Evolutionary conservation across 1,140 invertebrate species (phyloP).

Genomic region (Atta cephalotes): DNA sequence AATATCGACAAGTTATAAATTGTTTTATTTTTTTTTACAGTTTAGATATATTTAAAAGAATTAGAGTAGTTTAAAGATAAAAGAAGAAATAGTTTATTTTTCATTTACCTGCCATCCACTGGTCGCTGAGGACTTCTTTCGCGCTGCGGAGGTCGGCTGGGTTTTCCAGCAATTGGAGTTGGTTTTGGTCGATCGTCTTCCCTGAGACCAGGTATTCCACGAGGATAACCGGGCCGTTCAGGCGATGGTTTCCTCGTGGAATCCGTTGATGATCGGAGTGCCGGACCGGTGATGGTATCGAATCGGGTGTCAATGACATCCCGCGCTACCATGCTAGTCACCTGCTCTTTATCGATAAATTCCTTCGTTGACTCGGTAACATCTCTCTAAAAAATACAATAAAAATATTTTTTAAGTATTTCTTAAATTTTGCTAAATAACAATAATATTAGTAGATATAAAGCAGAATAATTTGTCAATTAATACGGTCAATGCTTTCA

Average conservation of each 20-base stretch:
- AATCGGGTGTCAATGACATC: slow-evolving; percentile 80
- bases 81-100: neutral
- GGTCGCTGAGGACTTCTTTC: slow-evolving; percentile 70
- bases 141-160: slow-evolving; percentile 74
- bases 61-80: neutral
- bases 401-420: neutral
- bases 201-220: slow-evolving; percentile 80
- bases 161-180: slow-evolving; percentile 80
- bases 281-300: slow-evolving; percentile 68
- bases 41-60: neutral
- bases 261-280: slow-evolving; percentile 63
- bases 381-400: slow-evolving; percentile 78
- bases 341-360: slow-evolving; percentile 80
- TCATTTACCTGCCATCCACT: slow-evolving; percentile 55
- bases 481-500: slow-evolving; percentile 4
- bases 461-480: neutral
- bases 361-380: slow-evolving; percentile 81
- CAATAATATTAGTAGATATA: neutral
- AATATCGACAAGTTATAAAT: neutral
- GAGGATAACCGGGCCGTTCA: slow-evolving; percentile 77
- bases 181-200: slow-evolving; percentile 80
- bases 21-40: neutral
- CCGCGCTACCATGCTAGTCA: slow-evolving; percentile 83
- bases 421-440: neutral
- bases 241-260: slow-evolving; percentile 74